These are phyloP conservation scores for Orchestia grillus DNA, from an alignment of 1,140 invertebrate genomes.

Conservation along the genomic window DNA sequence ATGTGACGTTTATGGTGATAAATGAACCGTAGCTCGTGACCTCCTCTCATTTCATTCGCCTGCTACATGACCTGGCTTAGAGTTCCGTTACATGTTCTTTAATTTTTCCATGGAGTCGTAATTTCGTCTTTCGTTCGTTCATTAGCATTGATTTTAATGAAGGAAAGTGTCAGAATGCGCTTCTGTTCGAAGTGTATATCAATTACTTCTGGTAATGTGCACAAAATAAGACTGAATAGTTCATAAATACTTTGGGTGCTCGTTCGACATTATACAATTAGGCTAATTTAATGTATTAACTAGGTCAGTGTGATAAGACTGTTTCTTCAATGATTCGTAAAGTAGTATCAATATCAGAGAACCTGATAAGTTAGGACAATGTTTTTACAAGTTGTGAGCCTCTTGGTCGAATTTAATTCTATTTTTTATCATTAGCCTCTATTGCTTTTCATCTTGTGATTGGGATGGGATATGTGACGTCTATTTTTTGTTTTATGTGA, in stretches of 20 bases:
- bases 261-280: neutral
- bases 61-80: neutral
- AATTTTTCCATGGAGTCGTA: neutral
- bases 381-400: too few relatives aligned
- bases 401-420: too few relatives aligned
- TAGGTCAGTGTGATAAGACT: neutral
- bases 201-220: neutral
- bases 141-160: neutral
- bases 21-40: conserved; percentile 31
- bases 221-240: neutral
- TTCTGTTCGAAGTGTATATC: neutral
- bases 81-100: neutral
- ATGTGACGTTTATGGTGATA: conserved; percentile 55
- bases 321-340: neutral
- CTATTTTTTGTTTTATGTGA: too few relatives aligned
- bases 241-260: neutral
- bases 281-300: neutral
- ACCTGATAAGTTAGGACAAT: neutral
- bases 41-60: conserved; percentile 21
- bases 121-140: neutral
- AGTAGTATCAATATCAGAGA: neutral
- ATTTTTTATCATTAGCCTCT: too few relatives aligned
- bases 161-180: neutral
- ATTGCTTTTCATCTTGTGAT: too few relatives aligned
- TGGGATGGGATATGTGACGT: too few relatives aligned